Evolutionary conservation across 2,797 vertebrate genomes (phyloP), one percentile per base, ranked within the genome.

Genomic region (Apogon talboti): DNA sequence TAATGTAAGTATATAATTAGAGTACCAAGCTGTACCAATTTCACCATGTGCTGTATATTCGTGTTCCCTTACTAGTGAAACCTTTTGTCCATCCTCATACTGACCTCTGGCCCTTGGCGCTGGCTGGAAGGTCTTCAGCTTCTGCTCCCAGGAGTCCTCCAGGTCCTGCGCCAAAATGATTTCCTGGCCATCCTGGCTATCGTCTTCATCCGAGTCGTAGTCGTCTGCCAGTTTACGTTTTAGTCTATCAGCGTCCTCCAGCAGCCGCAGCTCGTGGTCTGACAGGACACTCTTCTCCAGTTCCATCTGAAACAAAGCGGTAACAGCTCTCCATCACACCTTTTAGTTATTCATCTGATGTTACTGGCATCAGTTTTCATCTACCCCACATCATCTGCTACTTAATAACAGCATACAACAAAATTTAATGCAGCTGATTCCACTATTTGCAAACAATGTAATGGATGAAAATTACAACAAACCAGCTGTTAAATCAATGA

Each of bases 121-220:
- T 13, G 91, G 83, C 71, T 91, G 82, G 62, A 97, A 96, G 0
- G 0, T 63, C 21, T 88, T 92, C 6, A 96, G 67, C 14, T 91
- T 95, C 89, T 98, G 96, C 14, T 99, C 98, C 97, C 98, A 99
- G 0, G 76, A 47, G 11, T 99, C 98, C 68, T 98, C 98, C 76
- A 97, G 60, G 81, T 99, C 98, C 56, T 95, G 96, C 7, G 82
- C 83, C 59, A 96, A 86, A 33, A 96, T 58, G 2, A 97, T 93
- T 0, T 93, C 90, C 68, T 94, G 89, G 14, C 85, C 82, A 0
- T 3, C 43, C 0, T 7, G 71, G 1, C 82, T 83, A 0, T 93
- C 92, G 7, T 95, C 95, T 0, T 95, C 94, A 2, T 96, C 95
- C 0, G 93, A 94, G 50, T 95, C 91, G 0, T 93, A 92, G 1